Conservation (phyloP, 2,888 invertebrate species). For the Pseudeuparius sepicola region DNA sequence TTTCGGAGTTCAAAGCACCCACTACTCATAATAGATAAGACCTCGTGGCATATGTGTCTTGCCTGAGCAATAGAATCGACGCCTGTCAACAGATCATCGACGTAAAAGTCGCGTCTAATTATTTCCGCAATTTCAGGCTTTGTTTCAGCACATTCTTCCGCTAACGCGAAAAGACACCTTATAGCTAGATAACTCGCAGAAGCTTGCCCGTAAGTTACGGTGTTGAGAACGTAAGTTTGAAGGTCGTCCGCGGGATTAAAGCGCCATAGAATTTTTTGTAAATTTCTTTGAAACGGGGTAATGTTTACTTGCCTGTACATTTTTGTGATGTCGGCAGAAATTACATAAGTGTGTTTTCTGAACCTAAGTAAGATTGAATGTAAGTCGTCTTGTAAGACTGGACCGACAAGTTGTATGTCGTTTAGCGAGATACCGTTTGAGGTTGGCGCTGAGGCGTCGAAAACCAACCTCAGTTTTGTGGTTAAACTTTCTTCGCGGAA, state of each 20-base stretch:
- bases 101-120: slow-evolving; percentile 14
- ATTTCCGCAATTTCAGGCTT: background rate
- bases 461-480: slow-evolving; percentile 16
- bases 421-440: slow-evolving; percentile 14
- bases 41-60: background rate
- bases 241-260: background rate
- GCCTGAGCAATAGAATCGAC: slow-evolving; percentile 3
- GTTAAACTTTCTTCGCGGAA: slow-evolving; percentile 11
- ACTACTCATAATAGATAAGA: no score
- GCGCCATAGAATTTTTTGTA: slow-evolving; percentile 2
- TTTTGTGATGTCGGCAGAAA: slow-evolving; percentile 12
- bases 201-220: slow-evolving; percentile 13
- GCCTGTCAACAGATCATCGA: slow-evolving; percentile 13
- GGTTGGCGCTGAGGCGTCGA: slow-evolving; percentile 13
- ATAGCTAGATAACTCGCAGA: slow-evolving; percentile 12
- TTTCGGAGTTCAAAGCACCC: slow-evolving; percentile 14
- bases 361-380: slow-evolving; percentile 12
- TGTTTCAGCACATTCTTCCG: background rate
- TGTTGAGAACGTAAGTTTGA: slow-evolving; percentile 10
- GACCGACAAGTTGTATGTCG: slow-evolving; percentile 14
- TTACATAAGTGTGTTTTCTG: slow-evolving; percentile 10
- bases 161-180: slow-evolving; percentile 8
- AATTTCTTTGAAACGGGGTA: background rate
- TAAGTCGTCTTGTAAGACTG: slow-evolving; percentile 13
- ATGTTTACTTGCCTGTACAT: slow-evolving; percentile 13